Percentiles rank a stretch among this genome's conserved stretches.
Evolutionary conservation across 2,888 invertebrate species (phyloP).

Genomic region (Polia nebulosa): DNA sequence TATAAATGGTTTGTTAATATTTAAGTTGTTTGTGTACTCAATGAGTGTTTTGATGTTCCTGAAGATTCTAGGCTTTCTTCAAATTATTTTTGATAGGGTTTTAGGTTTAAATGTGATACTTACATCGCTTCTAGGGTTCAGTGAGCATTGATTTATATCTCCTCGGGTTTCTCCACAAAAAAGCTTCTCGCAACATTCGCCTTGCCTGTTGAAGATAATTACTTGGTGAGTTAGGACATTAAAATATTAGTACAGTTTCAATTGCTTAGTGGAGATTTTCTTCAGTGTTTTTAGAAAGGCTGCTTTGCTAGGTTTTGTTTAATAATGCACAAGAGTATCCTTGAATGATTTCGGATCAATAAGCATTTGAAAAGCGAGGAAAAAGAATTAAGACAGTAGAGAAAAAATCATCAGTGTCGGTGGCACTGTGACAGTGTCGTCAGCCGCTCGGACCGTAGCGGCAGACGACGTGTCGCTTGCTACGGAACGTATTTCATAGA

Average conservation of each 20-base stretch:
- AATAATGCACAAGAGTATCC: conserved; percentile 3
- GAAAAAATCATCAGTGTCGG: too few species aligned
- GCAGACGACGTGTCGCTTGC: too few species aligned
- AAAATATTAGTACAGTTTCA: conserved; percentile 7
- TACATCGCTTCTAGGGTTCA: conserved; percentile 70
- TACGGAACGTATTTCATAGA: too few species aligned
- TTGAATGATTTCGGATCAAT: conserved; percentile 8
- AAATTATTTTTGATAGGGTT: background rate
- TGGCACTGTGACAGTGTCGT: too few species aligned
- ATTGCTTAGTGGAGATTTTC: conserved; percentile 15
- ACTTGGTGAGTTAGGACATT: conserved; percentile 15
- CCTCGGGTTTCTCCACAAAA: conserved; percentile 73
- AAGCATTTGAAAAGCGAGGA: too few species aligned
- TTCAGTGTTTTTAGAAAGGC: conserved; percentile 29
- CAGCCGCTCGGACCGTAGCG: too few species aligned
- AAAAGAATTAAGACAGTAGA: too few species aligned
- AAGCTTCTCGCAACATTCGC: conserved; percentile 68
- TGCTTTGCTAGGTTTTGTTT: conserved; percentile 9
- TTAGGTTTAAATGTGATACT: conserved; percentile 57
- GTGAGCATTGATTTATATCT: conserved; percentile 71
- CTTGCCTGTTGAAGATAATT: conserved; percentile 68
- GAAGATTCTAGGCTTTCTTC: background rate
- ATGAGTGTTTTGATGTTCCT: too few species aligned
- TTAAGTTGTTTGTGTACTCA: too few species aligned
- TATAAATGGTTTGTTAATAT: too few species aligned